Evolutionary conservation across 2,888 invertebrate genomes (phyloP).

Genomic region (Buathra laborator): DNA sequence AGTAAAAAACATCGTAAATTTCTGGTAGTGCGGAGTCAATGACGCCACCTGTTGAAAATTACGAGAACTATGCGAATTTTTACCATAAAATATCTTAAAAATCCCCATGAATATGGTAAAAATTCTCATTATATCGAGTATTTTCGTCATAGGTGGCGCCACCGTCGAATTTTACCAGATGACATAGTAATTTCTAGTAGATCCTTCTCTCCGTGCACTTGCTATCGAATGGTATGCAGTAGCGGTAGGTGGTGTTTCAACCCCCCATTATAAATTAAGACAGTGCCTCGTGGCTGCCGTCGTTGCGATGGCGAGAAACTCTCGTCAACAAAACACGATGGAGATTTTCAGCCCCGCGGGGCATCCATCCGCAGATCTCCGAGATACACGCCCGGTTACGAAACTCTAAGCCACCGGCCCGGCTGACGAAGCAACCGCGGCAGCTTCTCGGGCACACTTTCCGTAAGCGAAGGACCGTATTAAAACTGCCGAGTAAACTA

Average conservation of each 20-base stretch:
- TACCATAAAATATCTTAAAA: too few species aligned
- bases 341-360: conserved; percentile 30
- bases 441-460: conserved; percentile 32
- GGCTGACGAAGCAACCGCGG: conserved; percentile 4
- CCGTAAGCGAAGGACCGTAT: conserved; percentile 43
- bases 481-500: conserved; percentile 45
- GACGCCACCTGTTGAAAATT: too few species aligned
- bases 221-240: not conserved
- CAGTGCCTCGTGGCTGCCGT: not conserved
- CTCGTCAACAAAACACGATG: conserved; percentile 10
- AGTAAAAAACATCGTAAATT: too few species aligned
- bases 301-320: conserved; percentile 1
- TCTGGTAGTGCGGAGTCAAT: too few species aligned
- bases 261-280: not conserved
- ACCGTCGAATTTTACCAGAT: too few species aligned
- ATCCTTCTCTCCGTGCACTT: too few species aligned
- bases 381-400: conserved; percentile 54
- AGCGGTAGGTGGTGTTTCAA: too few species aligned
- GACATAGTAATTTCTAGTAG: too few species aligned
- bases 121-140: too few species aligned
- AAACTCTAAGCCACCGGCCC: conserved; percentile 44
- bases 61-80: too few species aligned
- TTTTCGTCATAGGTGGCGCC: too few species aligned
- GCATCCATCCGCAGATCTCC: conserved; percentile 36
- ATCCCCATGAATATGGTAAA: too few species aligned